phyloP scores from a whole-genome alignment of 2,888 invertebrate species.

The Dinocampus coccinellae region DNA sequence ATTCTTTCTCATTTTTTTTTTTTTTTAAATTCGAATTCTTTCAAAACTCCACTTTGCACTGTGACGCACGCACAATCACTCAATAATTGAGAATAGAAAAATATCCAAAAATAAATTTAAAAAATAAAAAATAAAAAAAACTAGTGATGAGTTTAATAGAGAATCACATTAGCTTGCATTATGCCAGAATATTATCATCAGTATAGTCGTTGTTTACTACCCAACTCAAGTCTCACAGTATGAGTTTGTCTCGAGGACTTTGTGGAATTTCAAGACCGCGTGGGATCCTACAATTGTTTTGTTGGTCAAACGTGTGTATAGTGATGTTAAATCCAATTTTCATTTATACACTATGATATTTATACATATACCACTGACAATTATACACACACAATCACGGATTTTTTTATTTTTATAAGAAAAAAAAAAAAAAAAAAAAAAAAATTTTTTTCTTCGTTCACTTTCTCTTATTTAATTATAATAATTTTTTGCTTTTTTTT shows the following conservation, averaged over 20 bases:
- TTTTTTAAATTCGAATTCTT: neutral
- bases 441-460: too few species aligned
- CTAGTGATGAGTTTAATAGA: too few species aligned
- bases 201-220: neutral
- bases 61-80: neutral
- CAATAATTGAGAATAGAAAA: neutral
- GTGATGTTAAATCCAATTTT: neutral
- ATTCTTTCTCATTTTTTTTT: conserved; percentile 41
- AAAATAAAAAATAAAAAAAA: too few species aligned
- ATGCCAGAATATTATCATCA: neutral
- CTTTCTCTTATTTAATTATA: too few species aligned
- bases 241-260: conserved; percentile 9
- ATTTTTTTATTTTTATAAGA: too few species aligned
- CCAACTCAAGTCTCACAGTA: neutral
- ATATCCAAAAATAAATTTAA: neutral
- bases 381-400: neutral
- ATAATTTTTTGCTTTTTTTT: neutral
- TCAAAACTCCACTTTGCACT: neutral
- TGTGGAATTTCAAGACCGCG: conserved; percentile 9
- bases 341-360: neutral
- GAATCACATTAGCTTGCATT: neutral
- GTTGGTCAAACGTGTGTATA: conserved; percentile 7
- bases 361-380: neutral
- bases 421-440: too few species aligned
- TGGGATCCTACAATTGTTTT: neutral